These are phyloP conservation scores for Gymnocephalus cernua DNA, from an alignment of 2,113 vertebrate genomes.

Conservation along the genomic window DNA sequence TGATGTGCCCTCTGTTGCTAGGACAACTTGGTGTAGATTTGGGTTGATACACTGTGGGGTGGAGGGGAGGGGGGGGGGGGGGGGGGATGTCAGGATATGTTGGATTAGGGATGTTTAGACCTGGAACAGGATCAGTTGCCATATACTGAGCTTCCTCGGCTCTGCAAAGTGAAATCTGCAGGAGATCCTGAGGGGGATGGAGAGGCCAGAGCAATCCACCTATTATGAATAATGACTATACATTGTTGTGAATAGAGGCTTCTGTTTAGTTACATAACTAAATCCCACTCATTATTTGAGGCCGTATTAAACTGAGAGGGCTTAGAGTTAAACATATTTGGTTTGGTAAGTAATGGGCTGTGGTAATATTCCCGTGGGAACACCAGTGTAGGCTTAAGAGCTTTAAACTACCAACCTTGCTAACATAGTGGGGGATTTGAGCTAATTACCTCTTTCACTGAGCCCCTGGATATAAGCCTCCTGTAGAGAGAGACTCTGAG, in stretches of 20 bases:
- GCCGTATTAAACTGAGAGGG: constrained; percentile 58
- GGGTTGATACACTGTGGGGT: not conserved
- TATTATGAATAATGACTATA: constrained; percentile 22
- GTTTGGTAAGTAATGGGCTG: constrained; percentile 66
- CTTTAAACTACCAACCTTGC: constrained; percentile 74
- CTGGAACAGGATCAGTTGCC: not conserved
- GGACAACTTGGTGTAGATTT: not conserved
- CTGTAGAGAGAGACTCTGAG: constrained; percentile 23
- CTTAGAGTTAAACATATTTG: constrained; percentile 71
- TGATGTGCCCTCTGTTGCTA: constrained; percentile 1
- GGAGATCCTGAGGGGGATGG: constrained; percentile 1
- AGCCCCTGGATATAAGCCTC: constrained; percentile 43
- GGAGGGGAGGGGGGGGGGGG: too few relatives aligned
- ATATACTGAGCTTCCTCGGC: not conserved
- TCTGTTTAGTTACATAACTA: constrained; percentile 68
- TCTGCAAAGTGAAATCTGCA: constrained; percentile 1
- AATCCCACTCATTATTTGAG: constrained; percentile 71
- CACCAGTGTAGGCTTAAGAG: constrained; percentile 50
- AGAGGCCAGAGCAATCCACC: constrained; percentile 20
- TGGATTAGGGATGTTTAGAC: constrained; percentile 20
- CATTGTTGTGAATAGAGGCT: constrained; percentile 64
- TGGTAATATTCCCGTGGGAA: constrained; percentile 80
- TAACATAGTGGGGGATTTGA: constrained; percentile 62
- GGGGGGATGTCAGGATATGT: constrained; percentile 1
- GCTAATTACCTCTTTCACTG: constrained; percentile 71